Evolutionary conservation across 2,113 vertebrate genomes (phyloP).

Genomic region (Azemiops feae): DNA sequence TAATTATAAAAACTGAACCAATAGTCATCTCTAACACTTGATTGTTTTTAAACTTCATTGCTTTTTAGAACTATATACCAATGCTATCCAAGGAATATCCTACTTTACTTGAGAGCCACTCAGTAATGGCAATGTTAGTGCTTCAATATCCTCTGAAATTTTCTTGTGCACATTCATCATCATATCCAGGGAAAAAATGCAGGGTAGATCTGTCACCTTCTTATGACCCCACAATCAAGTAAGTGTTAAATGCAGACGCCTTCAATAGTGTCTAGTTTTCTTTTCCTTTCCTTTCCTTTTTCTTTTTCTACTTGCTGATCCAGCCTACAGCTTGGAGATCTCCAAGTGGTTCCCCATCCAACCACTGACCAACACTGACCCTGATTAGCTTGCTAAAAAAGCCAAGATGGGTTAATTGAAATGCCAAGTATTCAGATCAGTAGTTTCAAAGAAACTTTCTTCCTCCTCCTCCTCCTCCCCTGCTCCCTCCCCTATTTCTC

Average conservation of each 20-base stretch:
- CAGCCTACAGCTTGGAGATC: too few species aligned
- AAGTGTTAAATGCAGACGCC: slow-evolving; percentile 46
- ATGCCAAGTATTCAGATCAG: too few species aligned
- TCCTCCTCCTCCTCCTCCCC: too few species aligned
- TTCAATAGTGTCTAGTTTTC: neutral
- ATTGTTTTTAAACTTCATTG: slow-evolving; percentile 61
- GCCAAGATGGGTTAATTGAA: too few species aligned
- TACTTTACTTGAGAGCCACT: slow-evolving; percentile 52
- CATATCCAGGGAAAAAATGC: slow-evolving; percentile 42
- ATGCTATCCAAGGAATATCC: slow-evolving; percentile 53
- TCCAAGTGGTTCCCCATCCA: too few species aligned
- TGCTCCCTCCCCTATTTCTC: too few species aligned
- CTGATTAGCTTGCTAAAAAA: too few species aligned
- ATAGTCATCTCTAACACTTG: slow-evolving; percentile 20
- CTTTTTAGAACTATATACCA: slow-evolving; percentile 56
- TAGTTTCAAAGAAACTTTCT: too few species aligned
- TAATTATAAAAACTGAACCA: neutral
- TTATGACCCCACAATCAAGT: neutral
- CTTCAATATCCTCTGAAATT: slow-evolving; percentile 52
- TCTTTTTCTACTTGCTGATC: too few species aligned
- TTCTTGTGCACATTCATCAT: slow-evolving; percentile 51
- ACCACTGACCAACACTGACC: too few species aligned
- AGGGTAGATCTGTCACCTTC: slow-evolving; percentile 58
- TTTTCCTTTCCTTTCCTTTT: too few species aligned
- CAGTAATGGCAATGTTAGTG: slow-evolving; percentile 37